These are phyloP conservation scores for Threskiornis aethiopicus DNA, from an alignment of 2,797 vertebrate genomes.

Conservation along the genomic window DNA sequence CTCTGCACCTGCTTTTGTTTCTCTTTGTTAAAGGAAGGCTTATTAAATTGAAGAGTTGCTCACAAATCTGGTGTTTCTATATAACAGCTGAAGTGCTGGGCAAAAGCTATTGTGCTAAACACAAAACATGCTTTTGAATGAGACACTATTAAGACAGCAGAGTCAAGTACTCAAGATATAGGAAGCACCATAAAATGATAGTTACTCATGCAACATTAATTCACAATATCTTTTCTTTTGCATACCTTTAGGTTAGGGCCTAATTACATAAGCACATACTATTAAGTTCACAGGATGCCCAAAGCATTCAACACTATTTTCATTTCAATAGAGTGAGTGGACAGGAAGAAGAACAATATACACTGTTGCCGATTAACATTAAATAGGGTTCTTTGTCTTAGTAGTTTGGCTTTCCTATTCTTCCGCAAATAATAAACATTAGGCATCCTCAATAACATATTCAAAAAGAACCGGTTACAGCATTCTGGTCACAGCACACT, in stretches of 20 bases:
- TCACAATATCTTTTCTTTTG: background rate
- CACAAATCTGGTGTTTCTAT: background rate
- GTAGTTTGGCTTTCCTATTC: background rate
- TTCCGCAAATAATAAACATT: background rate
- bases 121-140: background rate
- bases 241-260: background rate
- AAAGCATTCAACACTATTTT: background rate
- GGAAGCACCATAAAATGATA: background rate
- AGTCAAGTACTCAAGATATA: background rate
- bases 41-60: background rate
- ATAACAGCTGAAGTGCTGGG: background rate
- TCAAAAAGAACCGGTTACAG: background rate
- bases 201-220: background rate
- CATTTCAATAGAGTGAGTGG: background rate
- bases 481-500: background rate
- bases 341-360: background rate
- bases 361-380: background rate
- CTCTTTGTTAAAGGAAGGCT: background rate
- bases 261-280: background rate
- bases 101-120: background rate
- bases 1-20: background rate
- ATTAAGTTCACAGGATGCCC: background rate
- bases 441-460: background rate
- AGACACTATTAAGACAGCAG: background rate
- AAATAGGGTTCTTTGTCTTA: background rate